Evolutionary conservation across 2,113 vertebrate species (phyloP).

Genomic region (Phaethornis superciliosus): DNA sequence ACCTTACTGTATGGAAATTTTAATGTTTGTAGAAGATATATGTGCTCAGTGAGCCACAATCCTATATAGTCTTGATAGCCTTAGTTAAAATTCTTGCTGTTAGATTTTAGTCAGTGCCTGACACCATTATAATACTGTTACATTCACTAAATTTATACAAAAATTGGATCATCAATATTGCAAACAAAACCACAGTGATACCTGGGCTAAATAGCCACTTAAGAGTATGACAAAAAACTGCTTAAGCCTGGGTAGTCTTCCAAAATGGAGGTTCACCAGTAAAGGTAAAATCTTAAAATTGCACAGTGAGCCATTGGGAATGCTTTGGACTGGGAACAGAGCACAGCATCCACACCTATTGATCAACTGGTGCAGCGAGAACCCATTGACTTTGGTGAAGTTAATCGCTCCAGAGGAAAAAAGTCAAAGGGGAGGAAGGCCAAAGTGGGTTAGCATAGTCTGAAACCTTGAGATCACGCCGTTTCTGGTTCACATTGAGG

Average conservation of each 20-base stretch:
- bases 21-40: constrained; percentile 13
- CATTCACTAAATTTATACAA: neutral
- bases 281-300: neutral
- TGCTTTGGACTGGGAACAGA: constrained; percentile 41
- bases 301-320: constrained; percentile 21
- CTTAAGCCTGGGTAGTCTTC: constrained; percentile 40
- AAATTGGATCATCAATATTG: constrained; percentile 15
- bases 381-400: constrained; percentile 31
- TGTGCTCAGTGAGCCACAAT: constrained; percentile 14
- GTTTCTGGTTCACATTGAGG: constrained; percentile 22
- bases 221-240: constrained; percentile 15
- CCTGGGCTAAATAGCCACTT: constrained; percentile 36
- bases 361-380: rapidly evolving
- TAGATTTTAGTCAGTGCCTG: constrained; percentile 29
- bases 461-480: constrained; percentile 30
- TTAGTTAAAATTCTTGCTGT: constrained; percentile 8
- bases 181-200: constrained; percentile 63
- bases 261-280: neutral
- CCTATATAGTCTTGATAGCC: neutral
- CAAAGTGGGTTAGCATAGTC: constrained; percentile 56
- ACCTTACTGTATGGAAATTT: constrained; percentile 4
- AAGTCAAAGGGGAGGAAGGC: constrained; percentile 12
- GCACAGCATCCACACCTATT: neutral
- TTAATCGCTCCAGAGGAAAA: constrained; percentile 2
- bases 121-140: neutral